Percentiles rank a stretch among this genome's conserved stretches.
phyloP scores from a whole-genome alignment of 2,888 invertebrate genomes.

The Adineta ricciae region DNA sequence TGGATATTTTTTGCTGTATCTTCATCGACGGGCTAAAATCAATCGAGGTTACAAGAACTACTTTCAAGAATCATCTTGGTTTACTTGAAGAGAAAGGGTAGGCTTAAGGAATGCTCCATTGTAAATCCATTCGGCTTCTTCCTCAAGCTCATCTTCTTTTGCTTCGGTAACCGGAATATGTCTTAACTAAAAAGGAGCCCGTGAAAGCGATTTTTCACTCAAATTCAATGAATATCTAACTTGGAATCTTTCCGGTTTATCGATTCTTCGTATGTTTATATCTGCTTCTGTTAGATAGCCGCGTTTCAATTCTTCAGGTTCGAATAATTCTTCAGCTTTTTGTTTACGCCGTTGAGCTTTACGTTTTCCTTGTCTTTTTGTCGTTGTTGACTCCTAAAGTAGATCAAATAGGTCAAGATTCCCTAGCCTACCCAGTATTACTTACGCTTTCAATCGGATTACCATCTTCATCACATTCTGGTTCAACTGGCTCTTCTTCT shows the following conservation, averaged over 20 bases:
- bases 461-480: slow-evolving; percentile 19
- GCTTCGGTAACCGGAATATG: slow-evolving; percentile 69
- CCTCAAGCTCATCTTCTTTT: slow-evolving; percentile 64
- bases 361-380: not conserved
- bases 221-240: slow-evolving; percentile 36
- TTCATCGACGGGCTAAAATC: not conserved
- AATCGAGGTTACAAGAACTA: not conserved
- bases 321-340: slow-evolving; percentile 68
- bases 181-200: slow-evolving; percentile 55
- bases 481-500: slow-evolving; percentile 5
- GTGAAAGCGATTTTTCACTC: not conserved
- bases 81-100: slow-evolving; percentile 67
- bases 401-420: not conserved
- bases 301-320: slow-evolving; percentile 88
- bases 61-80: slow-evolving; percentile 35
- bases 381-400: not conserved
- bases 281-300: slow-evolving; percentile 89
- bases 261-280: slow-evolving; percentile 61
- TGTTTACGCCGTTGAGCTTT: slow-evolving; percentile 11
- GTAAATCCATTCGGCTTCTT: slow-evolving; percentile 95
- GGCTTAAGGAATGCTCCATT: slow-evolving; percentile 78
- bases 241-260: slow-evolving; percentile 55
- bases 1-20: slow-evolving; percentile 34
- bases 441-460: not conserved
- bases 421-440: not conserved